Evolutionary conservation across 1,140 invertebrate genomes (phyloP), one percentile per base, ranked within the genome.

Genomic region (Cydia splendana): DNA sequence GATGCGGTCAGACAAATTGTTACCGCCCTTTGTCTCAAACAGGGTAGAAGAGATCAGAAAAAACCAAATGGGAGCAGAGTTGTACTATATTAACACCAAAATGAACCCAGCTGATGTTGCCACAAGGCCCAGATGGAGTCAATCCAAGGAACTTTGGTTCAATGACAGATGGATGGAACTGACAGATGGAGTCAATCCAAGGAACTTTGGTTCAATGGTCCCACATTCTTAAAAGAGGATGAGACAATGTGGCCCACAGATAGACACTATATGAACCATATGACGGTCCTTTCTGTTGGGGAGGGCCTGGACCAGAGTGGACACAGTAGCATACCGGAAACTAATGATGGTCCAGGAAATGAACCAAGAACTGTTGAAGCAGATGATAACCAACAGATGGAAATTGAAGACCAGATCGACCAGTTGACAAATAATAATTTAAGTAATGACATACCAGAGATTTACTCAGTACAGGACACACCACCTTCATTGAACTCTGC

Each of bases 1-100:
- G 69, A 42, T 73, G 28, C 34, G 28, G 24, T 24, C 51, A 9
- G 24, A 62, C 12, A 77, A 74, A 24, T n/a, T 77, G 57, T 20
- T 77, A 9, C 76, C 76, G 20, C 76, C 71, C 0, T 77, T 77
- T 65, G 71, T 77, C 1, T 42, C 28, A n/a, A 77, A 51, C 42
- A 20, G 76, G 2, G 20, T 77, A 28, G 62, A 65, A 45, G 71
- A 73, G 18, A 77, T 77, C 51, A 57, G 51, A 10, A 13, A 57
- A 12, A 77, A 77, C 13, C 65, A 34, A 9, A 65, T 18, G 34
- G 69, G 74, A 5, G 13, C 45, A 7, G 28, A 77, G 1, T 57
- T 74, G 1, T 42, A 30, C 6, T 77, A 77, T 28, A 20, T 77
- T 1, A 67, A 48, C 1, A 74, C 53, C 18, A 48, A 57, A 1